Conservation (phyloP, 2,888 invertebrate genomes). For the Diploptera punctata region DNA sequence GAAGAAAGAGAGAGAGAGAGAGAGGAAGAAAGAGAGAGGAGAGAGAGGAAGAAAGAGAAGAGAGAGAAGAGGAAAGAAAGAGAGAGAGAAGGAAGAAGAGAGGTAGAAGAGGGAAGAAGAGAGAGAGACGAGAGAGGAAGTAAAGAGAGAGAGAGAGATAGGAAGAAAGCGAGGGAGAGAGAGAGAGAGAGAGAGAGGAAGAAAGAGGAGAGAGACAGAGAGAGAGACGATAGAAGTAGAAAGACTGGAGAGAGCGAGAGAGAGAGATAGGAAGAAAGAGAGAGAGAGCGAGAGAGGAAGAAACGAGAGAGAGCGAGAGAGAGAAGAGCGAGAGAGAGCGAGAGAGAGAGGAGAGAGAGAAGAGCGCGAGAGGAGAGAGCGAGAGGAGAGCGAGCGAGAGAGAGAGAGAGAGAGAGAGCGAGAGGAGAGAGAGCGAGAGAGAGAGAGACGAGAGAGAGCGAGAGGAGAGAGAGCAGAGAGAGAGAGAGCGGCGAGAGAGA, state of each 20-base stretch:
- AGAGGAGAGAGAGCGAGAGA: too few species aligned
- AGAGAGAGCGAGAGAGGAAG: background rate
- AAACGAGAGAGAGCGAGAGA: background rate
- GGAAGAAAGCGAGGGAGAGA: background rate
- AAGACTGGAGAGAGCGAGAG: background rate
- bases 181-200: background rate
- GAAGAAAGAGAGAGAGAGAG: too few species aligned
- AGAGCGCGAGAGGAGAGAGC: too few species aligned
- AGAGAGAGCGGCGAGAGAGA: background rate
- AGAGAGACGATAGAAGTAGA: background rate
- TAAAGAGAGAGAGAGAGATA: background rate
- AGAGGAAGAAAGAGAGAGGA: too few species aligned
- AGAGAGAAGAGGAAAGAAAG: background rate
- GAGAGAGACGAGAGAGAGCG: background rate
- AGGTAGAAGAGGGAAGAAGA: slow-evolving; percentile 4
- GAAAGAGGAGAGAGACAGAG: background rate
- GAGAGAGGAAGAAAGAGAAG: background rate
- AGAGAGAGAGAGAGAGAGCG: too few species aligned
- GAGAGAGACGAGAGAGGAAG: background rate
- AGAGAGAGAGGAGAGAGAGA: too few species aligned
- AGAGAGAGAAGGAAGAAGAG: background rate
- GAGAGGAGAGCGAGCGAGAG: too few species aligned
- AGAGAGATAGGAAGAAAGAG: background rate
- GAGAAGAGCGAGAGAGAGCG: background rate
- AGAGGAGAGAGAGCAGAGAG: background rate